Evolutionary conservation across 2,888 invertebrate species (phyloP).

Genomic region (Amphipyra berbera): DNA sequence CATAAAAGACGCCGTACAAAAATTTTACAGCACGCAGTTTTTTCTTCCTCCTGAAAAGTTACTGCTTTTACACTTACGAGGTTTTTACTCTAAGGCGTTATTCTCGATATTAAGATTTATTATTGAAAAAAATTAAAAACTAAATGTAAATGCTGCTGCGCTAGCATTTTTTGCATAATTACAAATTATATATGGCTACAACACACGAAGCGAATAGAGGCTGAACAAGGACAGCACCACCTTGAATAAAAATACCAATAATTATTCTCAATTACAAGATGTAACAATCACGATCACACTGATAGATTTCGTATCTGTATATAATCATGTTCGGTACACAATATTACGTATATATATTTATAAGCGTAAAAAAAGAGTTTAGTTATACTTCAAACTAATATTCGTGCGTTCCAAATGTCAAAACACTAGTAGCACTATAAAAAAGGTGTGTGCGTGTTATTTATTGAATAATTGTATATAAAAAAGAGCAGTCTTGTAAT

Average conservation of each 20-base stretch:
- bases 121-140: constrained; percentile 28
- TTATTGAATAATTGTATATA: not conserved
- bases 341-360: constrained; percentile 22
- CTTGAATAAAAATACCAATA: constrained; percentile 71
- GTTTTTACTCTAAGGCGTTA: too few relatives aligned
- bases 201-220: constrained; percentile 60
- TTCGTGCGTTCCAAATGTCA: constrained; percentile 42
- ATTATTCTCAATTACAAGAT: constrained; percentile 69
- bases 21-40: too few relatives aligned
- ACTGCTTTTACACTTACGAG: too few relatives aligned
- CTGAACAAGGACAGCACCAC: constrained; percentile 67
- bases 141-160: constrained; percentile 39
- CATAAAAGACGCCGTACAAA: too few relatives aligned
- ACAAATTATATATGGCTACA: constrained; percentile 64
- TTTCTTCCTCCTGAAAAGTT: too few relatives aligned
- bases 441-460: not conserved
- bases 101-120: not conserved
- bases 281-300: constrained; percentile 62
- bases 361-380: constrained; percentile 35
- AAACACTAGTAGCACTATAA: constrained; percentile 26
- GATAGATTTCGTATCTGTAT: constrained; percentile 39
- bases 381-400: constrained; percentile 13
- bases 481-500: too few relatives aligned
- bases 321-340: constrained; percentile 41
- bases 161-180: constrained; percentile 57